Percentiles rank a stretch among this genome's conserved stretches.
These are phyloP conservation scores for Tetrax tetrax DNA, from an alignment of 2,113 vertebrate species.

Conservation along the genomic window DNA sequence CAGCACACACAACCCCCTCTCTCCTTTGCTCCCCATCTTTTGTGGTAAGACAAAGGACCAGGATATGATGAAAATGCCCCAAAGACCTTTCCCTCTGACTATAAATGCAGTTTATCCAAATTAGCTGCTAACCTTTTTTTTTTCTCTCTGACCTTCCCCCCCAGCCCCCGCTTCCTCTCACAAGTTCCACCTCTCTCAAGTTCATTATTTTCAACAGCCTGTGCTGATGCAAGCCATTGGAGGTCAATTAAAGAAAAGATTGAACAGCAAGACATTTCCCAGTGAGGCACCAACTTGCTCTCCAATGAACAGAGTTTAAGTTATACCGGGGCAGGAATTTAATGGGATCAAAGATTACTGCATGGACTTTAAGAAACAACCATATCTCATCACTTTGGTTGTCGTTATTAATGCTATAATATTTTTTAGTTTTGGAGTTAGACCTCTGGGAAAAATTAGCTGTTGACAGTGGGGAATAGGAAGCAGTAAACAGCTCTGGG, in stretches of 20 bases:
- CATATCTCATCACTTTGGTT: not conserved
- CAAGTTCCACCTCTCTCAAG: not conserved
- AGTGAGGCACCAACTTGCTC: not conserved
- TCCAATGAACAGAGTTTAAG: not conserved
- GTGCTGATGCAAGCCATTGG: not conserved
- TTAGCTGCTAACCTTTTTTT: not conserved
- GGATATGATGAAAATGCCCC: not conserved
- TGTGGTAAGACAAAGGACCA: not conserved
- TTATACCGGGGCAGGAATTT: not conserved
- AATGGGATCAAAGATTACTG: not conserved
- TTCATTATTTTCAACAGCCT: slow-evolving; percentile 38
- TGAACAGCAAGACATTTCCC: not conserved
- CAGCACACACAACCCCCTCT: not conserved
- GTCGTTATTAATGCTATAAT: not conserved
- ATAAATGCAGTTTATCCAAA: slow-evolving; percentile 50
- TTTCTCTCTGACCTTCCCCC: not conserved
- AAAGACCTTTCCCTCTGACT: not conserved
- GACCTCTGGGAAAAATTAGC: not conserved
- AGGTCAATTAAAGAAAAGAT: slow-evolving; percentile 21
- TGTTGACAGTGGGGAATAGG: not conserved
- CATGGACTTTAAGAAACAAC: not conserved
- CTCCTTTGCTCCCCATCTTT: not conserved
- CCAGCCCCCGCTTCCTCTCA: not conserved
- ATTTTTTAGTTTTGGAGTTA: not conserved
- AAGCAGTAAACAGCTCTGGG: not conserved